Conservation (phyloP, 2,113 vertebrate genomes). For the Sturnira hondurensis region DNA sequence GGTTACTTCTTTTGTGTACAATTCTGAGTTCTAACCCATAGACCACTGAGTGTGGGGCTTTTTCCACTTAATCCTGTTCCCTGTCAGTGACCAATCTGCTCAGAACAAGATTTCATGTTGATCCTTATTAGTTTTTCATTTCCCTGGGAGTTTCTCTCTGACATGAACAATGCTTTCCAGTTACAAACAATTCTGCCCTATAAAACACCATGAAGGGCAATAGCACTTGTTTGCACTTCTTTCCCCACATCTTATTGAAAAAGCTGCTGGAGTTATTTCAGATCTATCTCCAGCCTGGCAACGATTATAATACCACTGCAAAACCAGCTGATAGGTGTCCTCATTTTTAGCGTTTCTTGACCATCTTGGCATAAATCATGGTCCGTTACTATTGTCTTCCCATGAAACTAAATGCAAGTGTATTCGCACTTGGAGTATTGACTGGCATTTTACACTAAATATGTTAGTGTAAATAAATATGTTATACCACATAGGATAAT, state of each 20-base stretch:
- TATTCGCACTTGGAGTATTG: not conserved
- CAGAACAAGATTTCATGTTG: constrained; percentile 41
- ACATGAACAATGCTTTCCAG: constrained; percentile 10
- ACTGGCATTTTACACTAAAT: not conserved
- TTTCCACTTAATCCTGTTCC: constrained; percentile 1
- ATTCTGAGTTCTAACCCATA: constrained; percentile 32
- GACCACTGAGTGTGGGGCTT: not conserved
- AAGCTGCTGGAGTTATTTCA: not conserved
- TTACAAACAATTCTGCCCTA: constrained; percentile 21
- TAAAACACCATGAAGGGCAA: not conserved
- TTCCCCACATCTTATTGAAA: not conserved
- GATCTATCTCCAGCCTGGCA: not conserved
- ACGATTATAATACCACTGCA: not conserved
- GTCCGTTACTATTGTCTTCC: not conserved
- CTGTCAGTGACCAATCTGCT: not conserved
- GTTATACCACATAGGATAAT: not conserved
- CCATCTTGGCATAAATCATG: not conserved
- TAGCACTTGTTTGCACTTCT: not conserved
- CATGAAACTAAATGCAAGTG: not conserved
- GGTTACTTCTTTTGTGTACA: constrained; percentile 27
- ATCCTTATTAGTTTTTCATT: constrained; percentile 55
- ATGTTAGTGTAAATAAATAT: not conserved
- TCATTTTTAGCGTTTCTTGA: not conserved
- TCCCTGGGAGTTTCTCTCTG: constrained; percentile 47
- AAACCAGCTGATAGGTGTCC: not conserved